Evolutionary conservation across 2,113 vertebrate species (phyloP).

Genomic region (Datnioides undecimradiatus): DNA sequence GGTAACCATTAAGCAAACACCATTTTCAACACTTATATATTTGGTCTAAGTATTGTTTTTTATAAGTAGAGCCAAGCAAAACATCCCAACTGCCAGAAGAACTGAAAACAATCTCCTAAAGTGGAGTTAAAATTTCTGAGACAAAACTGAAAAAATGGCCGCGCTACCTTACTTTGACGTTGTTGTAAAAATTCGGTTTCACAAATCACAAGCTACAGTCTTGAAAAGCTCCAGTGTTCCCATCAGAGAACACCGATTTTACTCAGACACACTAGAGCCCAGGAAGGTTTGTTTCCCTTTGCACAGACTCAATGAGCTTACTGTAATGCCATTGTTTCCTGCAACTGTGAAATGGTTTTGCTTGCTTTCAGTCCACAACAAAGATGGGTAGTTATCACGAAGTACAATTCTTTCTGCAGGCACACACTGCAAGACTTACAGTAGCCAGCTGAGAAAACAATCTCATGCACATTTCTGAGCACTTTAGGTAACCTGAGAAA

Average conservation of each 20-base stretch:
- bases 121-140: constrained; percentile 1
- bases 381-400: background rate
- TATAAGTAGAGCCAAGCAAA: constrained; percentile 24
- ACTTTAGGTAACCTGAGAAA: background rate
- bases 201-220: constrained; percentile 12
- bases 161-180: background rate
- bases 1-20: background rate
- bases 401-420: background rate
- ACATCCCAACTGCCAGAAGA: constrained; percentile 15
- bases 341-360: constrained; percentile 10
- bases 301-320: background rate
- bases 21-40: constrained; percentile 11
- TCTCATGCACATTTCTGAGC: background rate
- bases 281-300: background rate
- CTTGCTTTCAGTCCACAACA: constrained; percentile 7
- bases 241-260: background rate
- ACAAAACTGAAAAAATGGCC: background rate
- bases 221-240: background rate
- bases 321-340: constrained; percentile 17
- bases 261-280: background rate
- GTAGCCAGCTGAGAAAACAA: background rate
- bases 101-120: constrained; percentile 1
- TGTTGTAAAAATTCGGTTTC: background rate
- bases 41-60: background rate
- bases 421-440: background rate